Evolutionary conservation across 2,797 vertebrate species (phyloP).

Genomic region (Lutjanus argentimaculatus): DNA sequence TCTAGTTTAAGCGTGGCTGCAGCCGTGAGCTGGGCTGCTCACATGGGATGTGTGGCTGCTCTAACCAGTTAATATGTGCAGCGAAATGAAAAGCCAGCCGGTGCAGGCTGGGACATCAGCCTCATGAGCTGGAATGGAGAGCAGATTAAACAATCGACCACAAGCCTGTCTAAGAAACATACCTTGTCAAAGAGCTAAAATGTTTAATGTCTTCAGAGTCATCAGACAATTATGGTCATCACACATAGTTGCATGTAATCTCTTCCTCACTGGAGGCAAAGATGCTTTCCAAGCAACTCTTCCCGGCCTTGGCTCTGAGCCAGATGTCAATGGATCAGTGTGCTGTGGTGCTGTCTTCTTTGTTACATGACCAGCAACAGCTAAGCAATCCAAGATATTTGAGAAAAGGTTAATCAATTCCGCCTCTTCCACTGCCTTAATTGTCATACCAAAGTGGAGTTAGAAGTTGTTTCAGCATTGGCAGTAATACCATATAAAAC

Average conservation of each 20-base stretch:
- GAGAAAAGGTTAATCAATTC: conserved; percentile 18
- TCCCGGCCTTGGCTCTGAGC: neutral
- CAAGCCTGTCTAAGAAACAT: neutral
- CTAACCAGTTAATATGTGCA: no score
- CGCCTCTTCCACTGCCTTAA: neutral
- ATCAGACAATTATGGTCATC: neutral
- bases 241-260: neutral
- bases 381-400: neutral
- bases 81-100: no score
- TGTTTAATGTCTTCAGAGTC: no score
- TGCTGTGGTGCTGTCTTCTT: neutral
- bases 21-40: no score
- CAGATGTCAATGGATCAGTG: neutral
- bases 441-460: neutral
- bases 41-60: no score
- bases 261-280: neutral
- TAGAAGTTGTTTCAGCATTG: no score
- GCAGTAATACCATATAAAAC: no score
- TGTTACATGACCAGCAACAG: conserved; percentile 1
- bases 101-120: no score
- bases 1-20: no score
- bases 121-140: neutral
- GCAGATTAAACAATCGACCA: neutral
- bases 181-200: neutral
- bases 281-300: neutral